A percentile compares a stretch with the other conserved stretches of the same genome.
Evolutionary conservation across 2,888 invertebrate species (phyloP).

Genomic region (Synanthedon myopaeformis): DNA sequence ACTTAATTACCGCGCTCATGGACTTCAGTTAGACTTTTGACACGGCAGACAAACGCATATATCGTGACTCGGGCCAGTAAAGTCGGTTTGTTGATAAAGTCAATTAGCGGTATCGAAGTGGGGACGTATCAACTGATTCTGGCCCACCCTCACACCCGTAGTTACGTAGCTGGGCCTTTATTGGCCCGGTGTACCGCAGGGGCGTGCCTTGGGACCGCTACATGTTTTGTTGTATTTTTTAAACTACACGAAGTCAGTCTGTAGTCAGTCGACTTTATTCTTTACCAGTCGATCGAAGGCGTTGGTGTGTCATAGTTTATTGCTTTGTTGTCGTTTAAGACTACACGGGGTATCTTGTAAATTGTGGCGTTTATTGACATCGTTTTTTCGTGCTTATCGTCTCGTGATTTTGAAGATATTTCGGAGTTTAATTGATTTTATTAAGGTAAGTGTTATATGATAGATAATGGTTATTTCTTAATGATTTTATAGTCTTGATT

Average conservation of each 20-base stretch:
- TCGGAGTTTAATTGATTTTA: conserved; percentile 29
- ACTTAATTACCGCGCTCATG: conserved; percentile 60
- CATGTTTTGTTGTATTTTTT: conserved; percentile 53
- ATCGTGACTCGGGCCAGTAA: conserved; percentile 68
- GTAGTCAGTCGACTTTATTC: conserved; percentile 51
- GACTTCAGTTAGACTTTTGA: conserved; percentile 65
- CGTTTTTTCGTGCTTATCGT: conserved; percentile 40
- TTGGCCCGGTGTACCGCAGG: conserved; percentile 50
- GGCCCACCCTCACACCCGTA: conserved; percentile 54
- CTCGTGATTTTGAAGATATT: conserved; percentile 36
- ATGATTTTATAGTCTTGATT: too few species aligned
- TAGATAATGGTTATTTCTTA: not conserved
- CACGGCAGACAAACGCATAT: conserved; percentile 65
- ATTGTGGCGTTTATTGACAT: conserved; percentile 49
- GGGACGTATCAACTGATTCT: conserved; percentile 61
- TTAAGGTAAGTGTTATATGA: conserved; percentile 24
- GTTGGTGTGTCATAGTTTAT: conserved; percentile 67
- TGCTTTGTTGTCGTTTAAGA: conserved; percentile 42
- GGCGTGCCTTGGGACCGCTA: conserved; percentile 54
- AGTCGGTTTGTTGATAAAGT: conserved; percentile 71
- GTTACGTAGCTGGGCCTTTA: conserved; percentile 36
- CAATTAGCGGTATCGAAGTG: conserved; percentile 68
- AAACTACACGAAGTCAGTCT: conserved; percentile 41
- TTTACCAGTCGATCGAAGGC: conserved; percentile 64
- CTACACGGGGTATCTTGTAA: conserved; percentile 50